phyloP scores from a whole-genome alignment of 2,888 invertebrate genomes.

The Lasioglossum malachurum region DNA sequence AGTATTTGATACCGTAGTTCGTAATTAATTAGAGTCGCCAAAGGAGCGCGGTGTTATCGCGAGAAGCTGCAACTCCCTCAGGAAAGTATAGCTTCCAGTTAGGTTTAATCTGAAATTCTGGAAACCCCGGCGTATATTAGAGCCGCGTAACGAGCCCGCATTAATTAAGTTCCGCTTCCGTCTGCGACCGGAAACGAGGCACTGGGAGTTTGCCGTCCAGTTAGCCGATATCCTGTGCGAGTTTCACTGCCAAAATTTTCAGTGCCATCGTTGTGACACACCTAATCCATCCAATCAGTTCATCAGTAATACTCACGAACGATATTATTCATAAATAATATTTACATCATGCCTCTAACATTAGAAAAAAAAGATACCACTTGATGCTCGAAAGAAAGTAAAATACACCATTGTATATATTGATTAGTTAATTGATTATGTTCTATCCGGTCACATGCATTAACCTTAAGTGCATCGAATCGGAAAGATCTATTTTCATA shows the following conservation, averaged over 20 bases:
- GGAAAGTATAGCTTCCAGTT: conserved; percentile 55
- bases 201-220: conserved; percentile 59
- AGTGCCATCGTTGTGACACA: no score
- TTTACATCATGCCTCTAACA: no score
- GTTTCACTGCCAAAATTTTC: conserved; percentile 38
- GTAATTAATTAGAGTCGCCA: conserved; percentile 47
- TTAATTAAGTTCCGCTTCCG: conserved; percentile 76
- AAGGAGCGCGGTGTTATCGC: conserved; percentile 46
- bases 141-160: conserved; percentile 65
- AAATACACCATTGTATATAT: background rate
- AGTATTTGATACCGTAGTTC: conserved; percentile 19
- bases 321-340: no score
- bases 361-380: background rate
- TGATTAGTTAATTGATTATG: background rate
- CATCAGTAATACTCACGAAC: no score
- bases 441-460: no score
- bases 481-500: background rate
- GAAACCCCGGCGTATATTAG: conserved; percentile 55
- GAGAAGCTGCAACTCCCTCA: conserved; percentile 39
- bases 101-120: conserved; percentile 58
- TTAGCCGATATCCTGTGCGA: conserved; percentile 46
- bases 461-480: background rate
- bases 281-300: background rate
- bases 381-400: background rate
- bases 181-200: conserved; percentile 53